Conservation (phyloP, 1,140 invertebrate species). For the Andrena cerasifolii region DNA sequence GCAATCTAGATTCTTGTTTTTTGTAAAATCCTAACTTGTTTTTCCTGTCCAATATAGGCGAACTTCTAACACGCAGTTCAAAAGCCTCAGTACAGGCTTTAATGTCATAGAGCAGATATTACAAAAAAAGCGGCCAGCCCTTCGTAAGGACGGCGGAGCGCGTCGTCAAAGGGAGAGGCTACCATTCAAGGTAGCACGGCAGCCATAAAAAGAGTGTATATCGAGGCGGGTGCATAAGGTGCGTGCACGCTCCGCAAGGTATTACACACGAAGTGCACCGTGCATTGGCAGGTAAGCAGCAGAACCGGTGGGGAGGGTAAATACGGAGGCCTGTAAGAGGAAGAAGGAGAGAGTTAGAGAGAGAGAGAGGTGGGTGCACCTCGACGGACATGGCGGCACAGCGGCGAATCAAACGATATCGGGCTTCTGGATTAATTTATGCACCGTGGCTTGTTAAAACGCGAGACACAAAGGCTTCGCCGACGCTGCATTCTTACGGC, state of each 20-base stretch:
- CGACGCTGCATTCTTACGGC: conserved; percentile 76
- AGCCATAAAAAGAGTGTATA: conserved; percentile 78
- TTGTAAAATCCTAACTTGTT: too few species aligned
- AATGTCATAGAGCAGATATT: conserved; percentile 14
- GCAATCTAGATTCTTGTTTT: too few species aligned
- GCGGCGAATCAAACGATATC: conserved; percentile 82
- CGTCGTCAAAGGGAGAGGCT: conserved; percentile 77
- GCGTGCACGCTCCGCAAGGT: conserved; percentile 49
- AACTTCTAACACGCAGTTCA: too few species aligned
- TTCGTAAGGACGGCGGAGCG: conserved; percentile 57
- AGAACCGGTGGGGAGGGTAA: conserved; percentile 55
- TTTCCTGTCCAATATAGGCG: too few species aligned
- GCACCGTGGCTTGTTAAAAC: conserved; percentile 81
- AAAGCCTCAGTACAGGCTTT: too few species aligned
- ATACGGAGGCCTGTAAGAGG: conserved; percentile 36
- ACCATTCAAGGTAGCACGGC: conserved; percentile 59
- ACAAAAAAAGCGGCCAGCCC: background rate
- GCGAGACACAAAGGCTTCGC: conserved; percentile 80
- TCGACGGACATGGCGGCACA: conserved; percentile 64
- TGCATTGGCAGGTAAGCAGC: conserved; percentile 65
- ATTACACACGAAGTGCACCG: conserved; percentile 52
- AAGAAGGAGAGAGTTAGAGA: conserved; percentile 44
- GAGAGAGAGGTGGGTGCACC: conserved; percentile 59
- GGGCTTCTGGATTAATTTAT: conserved; percentile 82
- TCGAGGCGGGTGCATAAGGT: conserved; percentile 66